Conservation (phyloP, 2,797 vertebrate genomes). For the Sphenodon punctatus region DNA sequence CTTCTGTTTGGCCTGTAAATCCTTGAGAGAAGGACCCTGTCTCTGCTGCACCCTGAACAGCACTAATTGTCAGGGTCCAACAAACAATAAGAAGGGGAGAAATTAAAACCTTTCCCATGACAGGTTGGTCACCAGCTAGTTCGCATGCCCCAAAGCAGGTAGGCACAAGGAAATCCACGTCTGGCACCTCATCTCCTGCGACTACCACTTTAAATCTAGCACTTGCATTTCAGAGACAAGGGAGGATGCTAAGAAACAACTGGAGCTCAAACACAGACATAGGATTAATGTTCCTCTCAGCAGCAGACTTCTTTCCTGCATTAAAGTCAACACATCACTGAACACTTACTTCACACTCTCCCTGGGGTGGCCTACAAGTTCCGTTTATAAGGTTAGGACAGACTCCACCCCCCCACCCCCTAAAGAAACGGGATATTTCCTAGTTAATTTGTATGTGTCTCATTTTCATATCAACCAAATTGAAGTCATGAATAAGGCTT, state of each 20-base stretch:
- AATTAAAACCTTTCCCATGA: not conserved
- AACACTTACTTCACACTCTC: conserved; percentile 67
- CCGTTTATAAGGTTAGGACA: conserved; percentile 52
- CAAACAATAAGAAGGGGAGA: not conserved
- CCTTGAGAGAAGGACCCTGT: not conserved
- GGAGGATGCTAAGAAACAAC: not conserved
- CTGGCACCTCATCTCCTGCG: rapidly evolving
- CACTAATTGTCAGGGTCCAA: not conserved
- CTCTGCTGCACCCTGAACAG: not conserved
- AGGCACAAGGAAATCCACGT: rapidly evolving
- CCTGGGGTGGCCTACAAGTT: conserved; percentile 54
- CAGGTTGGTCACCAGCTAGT: not conserved
- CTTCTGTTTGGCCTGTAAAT: not conserved
- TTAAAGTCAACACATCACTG: conserved; percentile 71
- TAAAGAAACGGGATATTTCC: conserved; percentile 61
- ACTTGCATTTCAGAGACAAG: rapidly evolving
- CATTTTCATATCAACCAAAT: conserved; percentile 56
- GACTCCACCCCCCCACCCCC: conserved; percentile 4
- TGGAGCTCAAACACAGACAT: conserved; percentile 9
- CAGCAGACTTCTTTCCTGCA: conserved; percentile 63
- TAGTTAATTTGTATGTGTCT: conserved; percentile 55
- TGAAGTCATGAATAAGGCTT: conserved; percentile 12
- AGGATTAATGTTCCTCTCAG: conserved; percentile 47
- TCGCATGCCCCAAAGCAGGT: not conserved
- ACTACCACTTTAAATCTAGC: rapidly evolving